Evolutionary conservation across 2,888 invertebrate genomes (phyloP).

Genomic region (Lepidonotus clava): DNA sequence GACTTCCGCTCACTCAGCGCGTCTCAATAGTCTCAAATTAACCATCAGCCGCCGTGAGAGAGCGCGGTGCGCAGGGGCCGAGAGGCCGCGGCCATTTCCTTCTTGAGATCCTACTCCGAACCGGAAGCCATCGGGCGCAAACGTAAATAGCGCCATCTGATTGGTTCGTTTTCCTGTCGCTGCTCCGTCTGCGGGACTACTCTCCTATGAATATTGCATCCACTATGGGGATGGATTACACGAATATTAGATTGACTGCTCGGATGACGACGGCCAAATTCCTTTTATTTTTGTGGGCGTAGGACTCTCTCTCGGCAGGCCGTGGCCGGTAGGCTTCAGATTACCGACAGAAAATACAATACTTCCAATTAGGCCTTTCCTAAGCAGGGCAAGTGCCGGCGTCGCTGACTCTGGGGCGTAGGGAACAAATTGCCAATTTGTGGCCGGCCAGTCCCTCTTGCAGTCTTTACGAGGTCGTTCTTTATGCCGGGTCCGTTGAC

Average conservation of each 20-base stretch:
- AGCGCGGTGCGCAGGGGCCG: too few relatives aligned
- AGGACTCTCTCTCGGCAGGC: background rate
- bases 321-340: too few relatives aligned
- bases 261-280: background rate
- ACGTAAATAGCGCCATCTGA: constrained; percentile 6
- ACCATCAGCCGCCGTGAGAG: too few relatives aligned
- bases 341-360: constrained; percentile 6
- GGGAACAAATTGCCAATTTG: constrained; percentile 6
- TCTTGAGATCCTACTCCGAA: too few relatives aligned
- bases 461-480: constrained; percentile 12
- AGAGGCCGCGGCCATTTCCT: too few relatives aligned
- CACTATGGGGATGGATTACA: background rate
- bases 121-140: background rate
- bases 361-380: background rate
- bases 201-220: background rate
- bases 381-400: background rate
- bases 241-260: background rate
- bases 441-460: background rate
- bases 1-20: too few relatives aligned
- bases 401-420: background rate
- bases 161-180: background rate
- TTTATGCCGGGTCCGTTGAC: background rate
- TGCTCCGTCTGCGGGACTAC: background rate
- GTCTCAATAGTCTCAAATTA: too few relatives aligned
- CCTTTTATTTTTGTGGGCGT: constrained; percentile 10